Conservation (phyloP, 2,113 vertebrate genomes). For the Platanista minor region DNA sequence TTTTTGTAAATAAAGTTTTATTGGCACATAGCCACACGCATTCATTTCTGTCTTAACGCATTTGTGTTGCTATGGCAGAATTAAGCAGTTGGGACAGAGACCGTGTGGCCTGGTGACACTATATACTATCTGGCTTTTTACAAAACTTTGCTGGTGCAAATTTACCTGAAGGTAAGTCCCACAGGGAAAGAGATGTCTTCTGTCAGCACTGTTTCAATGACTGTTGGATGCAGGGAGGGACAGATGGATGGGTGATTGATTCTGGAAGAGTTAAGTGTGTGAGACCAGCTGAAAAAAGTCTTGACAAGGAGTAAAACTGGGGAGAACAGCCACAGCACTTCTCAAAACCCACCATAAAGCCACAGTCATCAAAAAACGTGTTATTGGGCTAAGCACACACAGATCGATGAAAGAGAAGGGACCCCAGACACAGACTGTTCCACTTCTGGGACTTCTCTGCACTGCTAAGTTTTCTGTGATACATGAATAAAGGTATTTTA, state of each 20-base stretch:
- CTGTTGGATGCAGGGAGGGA: background rate
- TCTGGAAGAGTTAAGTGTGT: background rate
- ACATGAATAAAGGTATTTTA: background rate
- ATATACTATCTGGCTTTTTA: background rate
- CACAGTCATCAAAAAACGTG: background rate
- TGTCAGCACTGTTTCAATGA: background rate
- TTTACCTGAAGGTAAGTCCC: background rate
- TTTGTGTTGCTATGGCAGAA: too few species aligned
- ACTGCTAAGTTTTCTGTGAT: accelerated
- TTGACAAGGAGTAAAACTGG: background rate
- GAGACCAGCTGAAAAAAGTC: background rate
- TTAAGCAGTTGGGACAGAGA: background rate
- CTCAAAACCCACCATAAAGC: background rate
- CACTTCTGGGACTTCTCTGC: accelerated
- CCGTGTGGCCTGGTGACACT: background rate
- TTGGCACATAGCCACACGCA: background rate
- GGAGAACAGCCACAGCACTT: background rate
- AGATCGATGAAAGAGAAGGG: background rate
- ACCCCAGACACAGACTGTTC: background rate
- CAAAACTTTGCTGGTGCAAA: background rate
- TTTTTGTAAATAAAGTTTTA: background rate
- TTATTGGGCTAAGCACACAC: background rate
- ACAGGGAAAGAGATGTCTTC: background rate
- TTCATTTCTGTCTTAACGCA: too few species aligned
- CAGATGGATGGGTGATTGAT: background rate